phyloP scores from a whole-genome alignment of 2,888 invertebrate species.

The Oligia strigilis region DNA sequence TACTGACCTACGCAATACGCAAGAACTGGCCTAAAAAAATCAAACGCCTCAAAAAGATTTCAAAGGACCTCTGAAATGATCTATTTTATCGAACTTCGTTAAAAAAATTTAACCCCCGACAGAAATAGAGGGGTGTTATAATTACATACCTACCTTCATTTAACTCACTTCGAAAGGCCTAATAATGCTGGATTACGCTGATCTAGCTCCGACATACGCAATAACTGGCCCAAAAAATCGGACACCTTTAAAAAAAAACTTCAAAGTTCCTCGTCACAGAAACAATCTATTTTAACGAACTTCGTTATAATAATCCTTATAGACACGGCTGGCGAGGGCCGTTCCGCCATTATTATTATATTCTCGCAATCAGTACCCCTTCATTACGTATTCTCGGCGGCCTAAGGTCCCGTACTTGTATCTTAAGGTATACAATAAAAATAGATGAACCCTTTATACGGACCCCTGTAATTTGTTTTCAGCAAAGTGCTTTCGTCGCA shows the following conservation, averaged over 20 bases:
- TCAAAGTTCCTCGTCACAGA: not conserved
- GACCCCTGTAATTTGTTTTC: constrained; percentile 78
- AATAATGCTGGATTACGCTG: not conserved
- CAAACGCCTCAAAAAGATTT: not conserved
- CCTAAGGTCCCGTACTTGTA: constrained; percentile 63
- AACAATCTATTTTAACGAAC: constrained; percentile 49
- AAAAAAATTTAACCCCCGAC: not conserved
- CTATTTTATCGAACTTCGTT: not conserved
- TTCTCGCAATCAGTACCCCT: constrained; percentile 63
- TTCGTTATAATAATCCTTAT: constrained; percentile 45
- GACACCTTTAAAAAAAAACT: not conserved
- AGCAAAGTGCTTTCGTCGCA: constrained; percentile 76
- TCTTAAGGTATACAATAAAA: constrained; percentile 74
- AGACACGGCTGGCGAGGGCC: constrained; percentile 37
- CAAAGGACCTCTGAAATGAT: not conserved
- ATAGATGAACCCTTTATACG: constrained; percentile 77
- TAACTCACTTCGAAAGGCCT: not conserved
- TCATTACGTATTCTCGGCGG: constrained; percentile 68
- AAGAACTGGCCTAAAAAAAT: too few species aligned
- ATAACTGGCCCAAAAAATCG: not conserved
- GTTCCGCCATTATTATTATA: constrained; percentile 61
- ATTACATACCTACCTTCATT: not conserved
- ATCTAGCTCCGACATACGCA: not conserved
- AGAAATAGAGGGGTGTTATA: too few species aligned
- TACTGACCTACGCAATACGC: too few species aligned